phyloP scores from a whole-genome alignment of 1,140 invertebrate species.

The Microplitis mediator region DNA sequence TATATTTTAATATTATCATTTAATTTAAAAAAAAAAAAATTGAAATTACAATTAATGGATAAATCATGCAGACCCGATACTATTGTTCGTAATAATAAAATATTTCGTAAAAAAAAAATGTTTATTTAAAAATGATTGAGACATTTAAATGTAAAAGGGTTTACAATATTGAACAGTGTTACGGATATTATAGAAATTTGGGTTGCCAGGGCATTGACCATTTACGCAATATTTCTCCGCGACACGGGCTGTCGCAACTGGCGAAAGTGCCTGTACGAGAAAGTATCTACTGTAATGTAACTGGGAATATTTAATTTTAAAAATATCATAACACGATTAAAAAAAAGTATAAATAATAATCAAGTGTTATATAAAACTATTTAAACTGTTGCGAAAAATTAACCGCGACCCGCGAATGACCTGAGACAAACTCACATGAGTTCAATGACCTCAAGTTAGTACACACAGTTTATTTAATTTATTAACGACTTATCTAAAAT shows the following conservation, averaged over 20 bases:
- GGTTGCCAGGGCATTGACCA: constrained; percentile 54
- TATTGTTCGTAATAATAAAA: no score
- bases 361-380: background rate
- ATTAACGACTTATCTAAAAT: background rate
- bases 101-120: constrained; percentile 7
- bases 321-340: background rate
- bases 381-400: constrained; percentile 10
- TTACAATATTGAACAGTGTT: background rate
- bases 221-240: constrained; percentile 52
- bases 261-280: constrained; percentile 59
- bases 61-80: no score
- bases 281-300: constrained; percentile 42
- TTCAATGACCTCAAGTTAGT: constrained; percentile 11
- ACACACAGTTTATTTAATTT: background rate
- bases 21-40: background rate
- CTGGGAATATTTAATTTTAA: background rate
- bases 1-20: background rate
- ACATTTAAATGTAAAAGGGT: background rate
- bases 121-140: background rate
- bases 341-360: background rate
- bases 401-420: constrained; percentile 21
- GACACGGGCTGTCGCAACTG: constrained; percentile 49
- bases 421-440: background rate
- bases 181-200: constrained; percentile 48
- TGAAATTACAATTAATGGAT: background rate